These are phyloP conservation scores for Heliconius congener DNA, from an alignment of 1,140 invertebrate species.

Conservation along the genomic window DNA sequence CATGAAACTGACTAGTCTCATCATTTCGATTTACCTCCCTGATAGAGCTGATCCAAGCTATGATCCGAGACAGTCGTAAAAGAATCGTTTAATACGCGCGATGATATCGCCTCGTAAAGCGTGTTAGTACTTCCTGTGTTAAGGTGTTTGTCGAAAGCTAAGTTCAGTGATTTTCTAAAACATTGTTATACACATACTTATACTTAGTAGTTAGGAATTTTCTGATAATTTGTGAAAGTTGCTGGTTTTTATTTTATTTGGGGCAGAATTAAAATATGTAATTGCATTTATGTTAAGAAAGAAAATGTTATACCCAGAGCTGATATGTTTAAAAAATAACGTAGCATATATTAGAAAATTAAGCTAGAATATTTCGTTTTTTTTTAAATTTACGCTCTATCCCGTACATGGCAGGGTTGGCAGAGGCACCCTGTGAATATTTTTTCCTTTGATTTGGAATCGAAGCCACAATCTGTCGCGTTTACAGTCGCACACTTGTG, in stretches of 20 bases:
- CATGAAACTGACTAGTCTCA: too few relatives aligned
- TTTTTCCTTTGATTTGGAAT: too few relatives aligned
- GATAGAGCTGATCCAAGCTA: conserved; percentile 8
- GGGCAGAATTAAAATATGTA: not conserved
- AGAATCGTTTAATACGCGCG: conserved; percentile 44
- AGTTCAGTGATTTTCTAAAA: not conserved
- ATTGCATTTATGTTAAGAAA: not conserved
- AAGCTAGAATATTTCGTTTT: too few relatives aligned
- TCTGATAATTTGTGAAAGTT: not conserved
- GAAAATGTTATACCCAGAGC: too few relatives aligned
- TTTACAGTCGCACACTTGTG: too few relatives aligned
- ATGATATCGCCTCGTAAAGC: conserved; percentile 40
- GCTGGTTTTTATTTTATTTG: not conserved
- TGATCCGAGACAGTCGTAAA: conserved; percentile 40
- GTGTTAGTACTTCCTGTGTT: conserved; percentile 29
- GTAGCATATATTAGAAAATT: too few relatives aligned
- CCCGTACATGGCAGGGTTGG: too few relatives aligned
- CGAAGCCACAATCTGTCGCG: too few relatives aligned
- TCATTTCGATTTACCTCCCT: not conserved
- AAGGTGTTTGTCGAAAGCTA: conserved; percentile 31
- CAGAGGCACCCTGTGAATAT: too few relatives aligned
- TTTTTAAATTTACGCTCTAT: too few relatives aligned
- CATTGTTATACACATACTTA: not conserved
- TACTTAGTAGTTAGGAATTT: not conserved
- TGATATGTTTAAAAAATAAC: too few relatives aligned